Conservation (phyloP, 2,888 invertebrate genomes). For the Cerceris ruficornis region DNA sequence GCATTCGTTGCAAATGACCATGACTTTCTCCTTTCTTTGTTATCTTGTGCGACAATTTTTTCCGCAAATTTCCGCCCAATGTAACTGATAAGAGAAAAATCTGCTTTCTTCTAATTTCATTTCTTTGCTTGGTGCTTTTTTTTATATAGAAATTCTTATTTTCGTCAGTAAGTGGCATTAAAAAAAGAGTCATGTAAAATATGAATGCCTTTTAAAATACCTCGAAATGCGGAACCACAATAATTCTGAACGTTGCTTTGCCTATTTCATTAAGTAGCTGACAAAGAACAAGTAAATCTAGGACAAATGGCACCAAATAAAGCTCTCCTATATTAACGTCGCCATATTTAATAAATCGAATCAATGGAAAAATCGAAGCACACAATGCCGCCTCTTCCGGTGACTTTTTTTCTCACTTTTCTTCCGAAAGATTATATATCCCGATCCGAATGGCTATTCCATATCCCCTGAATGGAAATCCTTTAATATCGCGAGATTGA, state of each 20-base stretch:
- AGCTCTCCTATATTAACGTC: neutral
- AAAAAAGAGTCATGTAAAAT: too few species aligned
- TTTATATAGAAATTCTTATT: too few species aligned
- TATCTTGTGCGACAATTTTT: neutral
- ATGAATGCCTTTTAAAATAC: too few species aligned
- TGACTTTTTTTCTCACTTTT: slow-evolving; percentile 1
- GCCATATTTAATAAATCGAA: neutral
- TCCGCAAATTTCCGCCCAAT: too few species aligned
- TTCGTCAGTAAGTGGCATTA: too few species aligned
- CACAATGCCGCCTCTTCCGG: neutral
- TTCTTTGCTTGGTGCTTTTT: too few species aligned
- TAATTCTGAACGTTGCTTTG: too few species aligned
- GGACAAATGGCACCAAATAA: too few species aligned
- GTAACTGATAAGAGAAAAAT: too few species aligned
- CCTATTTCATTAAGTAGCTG: too few species aligned
- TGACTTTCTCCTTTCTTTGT: neutral
- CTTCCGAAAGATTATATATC: neutral
- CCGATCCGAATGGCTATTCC: slow-evolving; percentile 31
- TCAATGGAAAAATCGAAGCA: neutral
- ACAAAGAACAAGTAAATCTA: neutral
- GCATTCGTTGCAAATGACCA: neutral
- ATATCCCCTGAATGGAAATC: slow-evolving; percentile 45
- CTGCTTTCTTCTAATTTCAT: too few species aligned
- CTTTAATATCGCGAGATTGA: slow-evolving; percentile 52
- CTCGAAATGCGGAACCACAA: too few species aligned